Evolutionary conservation across 2,113 vertebrate genomes (phyloP).

Genomic region (Protobothrops flavoviridis): DNA sequence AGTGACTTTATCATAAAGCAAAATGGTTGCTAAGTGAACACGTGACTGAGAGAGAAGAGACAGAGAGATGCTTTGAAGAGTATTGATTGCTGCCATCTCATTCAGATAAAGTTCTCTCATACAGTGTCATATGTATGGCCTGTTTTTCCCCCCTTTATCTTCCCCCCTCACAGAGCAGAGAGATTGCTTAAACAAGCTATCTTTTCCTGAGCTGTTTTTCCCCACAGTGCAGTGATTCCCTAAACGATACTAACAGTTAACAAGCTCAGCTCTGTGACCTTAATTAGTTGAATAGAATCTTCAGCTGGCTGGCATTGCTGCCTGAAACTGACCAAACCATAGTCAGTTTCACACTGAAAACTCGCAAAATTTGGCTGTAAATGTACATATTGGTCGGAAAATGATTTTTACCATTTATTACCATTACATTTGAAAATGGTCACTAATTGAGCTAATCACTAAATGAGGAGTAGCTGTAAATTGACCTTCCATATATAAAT

Average conservation of each 20-base stretch:
- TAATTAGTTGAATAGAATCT: neutral
- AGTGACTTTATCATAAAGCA: neutral
- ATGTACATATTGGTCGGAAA: neutral
- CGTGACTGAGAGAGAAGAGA: neutral
- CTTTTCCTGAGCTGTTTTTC: neutral
- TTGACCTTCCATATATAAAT: neutral
- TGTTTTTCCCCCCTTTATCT: neutral
- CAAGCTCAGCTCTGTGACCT: neutral
- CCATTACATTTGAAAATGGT: neutral
- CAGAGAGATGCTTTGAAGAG: neutral
- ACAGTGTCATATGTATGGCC: neutral
- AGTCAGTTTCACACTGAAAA: neutral
- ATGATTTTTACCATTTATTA: neutral
- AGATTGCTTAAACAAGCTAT: neutral
- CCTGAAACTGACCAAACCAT: neutral
- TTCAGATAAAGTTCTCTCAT: neutral
- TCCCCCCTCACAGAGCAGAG: neutral
- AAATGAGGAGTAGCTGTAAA: neutral
- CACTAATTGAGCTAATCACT: neutral
- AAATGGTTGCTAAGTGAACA: neutral
- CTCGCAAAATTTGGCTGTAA: neutral
- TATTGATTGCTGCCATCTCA: neutral
- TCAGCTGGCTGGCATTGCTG: neutral
- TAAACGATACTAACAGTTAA: neutral
- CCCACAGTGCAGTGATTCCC: neutral